Percentiles rank a stretch among this genome's conserved stretches.
Evolutionary conservation across 23 tunicate genomes (phyloP).

Genomic region (Halocynthia roretzi): DNA sequence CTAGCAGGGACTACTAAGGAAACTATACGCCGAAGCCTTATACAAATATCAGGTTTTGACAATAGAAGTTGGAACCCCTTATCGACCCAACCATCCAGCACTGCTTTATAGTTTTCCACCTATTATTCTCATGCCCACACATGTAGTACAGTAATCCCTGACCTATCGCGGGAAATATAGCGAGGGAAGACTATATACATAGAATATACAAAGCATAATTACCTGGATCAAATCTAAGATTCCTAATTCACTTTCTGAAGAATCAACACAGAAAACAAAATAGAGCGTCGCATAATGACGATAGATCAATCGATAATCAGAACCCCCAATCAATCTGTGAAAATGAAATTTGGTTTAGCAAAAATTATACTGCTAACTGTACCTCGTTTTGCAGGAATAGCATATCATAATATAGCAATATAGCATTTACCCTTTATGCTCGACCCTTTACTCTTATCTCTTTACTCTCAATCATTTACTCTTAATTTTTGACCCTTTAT

Average conservation of each 20-base stretch:
- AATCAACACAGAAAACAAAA: conserved; percentile 97
- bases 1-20: too few relatives aligned
- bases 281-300: conserved; percentile 97
- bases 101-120: too few relatives aligned
- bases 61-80: too few relatives aligned
- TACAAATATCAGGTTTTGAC: too few relatives aligned
- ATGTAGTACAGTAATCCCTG: not conserved
- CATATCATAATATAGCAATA: too few relatives aligned
- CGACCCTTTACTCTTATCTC: too few relatives aligned
- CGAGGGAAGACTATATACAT: not conserved
- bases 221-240: conserved; percentile 95
- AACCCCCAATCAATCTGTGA: conserved; percentile 85
- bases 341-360: not conserved
- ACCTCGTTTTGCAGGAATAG: too few relatives aligned
- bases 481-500: not conserved
- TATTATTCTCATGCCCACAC: too few relatives aligned
- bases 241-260: conserved; percentile 97
- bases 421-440: too few relatives aligned
- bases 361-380: too few relatives aligned
- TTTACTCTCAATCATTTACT: not conserved
- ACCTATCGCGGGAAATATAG: not conserved
- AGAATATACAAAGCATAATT: not conserved
- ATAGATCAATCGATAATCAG: conserved; percentile 91
- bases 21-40: too few relatives aligned
- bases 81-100: too few relatives aligned